phyloP scores from a whole-genome alignment of 2,113 vertebrate species.

The Xiphophorus couchianus region DNA sequence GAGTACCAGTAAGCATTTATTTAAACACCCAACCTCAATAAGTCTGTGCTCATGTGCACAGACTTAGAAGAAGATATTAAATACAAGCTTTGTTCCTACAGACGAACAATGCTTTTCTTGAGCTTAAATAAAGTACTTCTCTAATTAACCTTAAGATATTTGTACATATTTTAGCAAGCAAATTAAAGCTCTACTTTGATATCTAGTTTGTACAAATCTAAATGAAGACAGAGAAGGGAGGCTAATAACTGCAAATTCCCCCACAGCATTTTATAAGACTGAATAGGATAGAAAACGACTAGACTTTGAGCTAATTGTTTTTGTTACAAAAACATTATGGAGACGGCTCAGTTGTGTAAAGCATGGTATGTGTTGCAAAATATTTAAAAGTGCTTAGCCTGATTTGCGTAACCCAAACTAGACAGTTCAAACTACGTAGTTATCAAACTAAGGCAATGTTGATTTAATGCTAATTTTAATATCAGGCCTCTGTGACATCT shows the following conservation, averaged over 20 bases:
- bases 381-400: no score
- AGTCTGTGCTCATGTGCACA: background rate
- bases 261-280: no score
- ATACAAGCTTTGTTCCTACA: slow-evolving; percentile 7
- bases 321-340: no score
- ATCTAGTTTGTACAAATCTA: slow-evolving; percentile 3
- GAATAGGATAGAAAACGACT: no score
- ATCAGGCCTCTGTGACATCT: no score
- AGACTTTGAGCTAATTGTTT: no score
- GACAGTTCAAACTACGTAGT: no score
- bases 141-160: background rate
- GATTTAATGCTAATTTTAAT: no score
- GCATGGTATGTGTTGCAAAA: no score
- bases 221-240: background rate
- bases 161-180: background rate
- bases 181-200: background rate
- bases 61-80: background rate
- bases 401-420: no score
- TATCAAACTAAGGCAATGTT: no score
- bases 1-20: slow-evolving; percentile 3
- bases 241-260: background rate
- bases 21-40: slow-evolving; percentile 16
- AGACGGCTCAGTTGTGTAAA: no score
- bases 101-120: background rate
- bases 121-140: background rate